A percentile compares a stretch with the other conserved stretches of the same genome.
phyloP scores from a whole-genome alignment of 2,113 vertebrate genomes.

The Nibea coibor region DNA sequence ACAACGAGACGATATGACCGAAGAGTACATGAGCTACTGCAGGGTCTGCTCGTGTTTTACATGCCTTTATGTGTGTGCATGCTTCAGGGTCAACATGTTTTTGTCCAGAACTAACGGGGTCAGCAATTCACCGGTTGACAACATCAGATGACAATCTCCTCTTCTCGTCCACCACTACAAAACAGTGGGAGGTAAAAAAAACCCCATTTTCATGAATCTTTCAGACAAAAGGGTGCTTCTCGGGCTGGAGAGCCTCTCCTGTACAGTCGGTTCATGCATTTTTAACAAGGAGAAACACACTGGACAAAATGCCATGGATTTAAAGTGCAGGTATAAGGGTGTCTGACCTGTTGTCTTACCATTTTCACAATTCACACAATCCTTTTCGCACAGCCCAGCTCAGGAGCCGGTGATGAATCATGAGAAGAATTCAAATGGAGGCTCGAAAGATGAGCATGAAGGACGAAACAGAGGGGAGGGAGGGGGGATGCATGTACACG shows the following conservation, averaged over 20 bases:
- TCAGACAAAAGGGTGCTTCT: constrained; percentile 47
- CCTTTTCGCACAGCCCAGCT: constrained; percentile 3
- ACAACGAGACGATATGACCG: background rate
- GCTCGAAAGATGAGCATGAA: background rate
- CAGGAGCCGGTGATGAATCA: constrained; percentile 1
- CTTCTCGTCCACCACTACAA: constrained; percentile 31
- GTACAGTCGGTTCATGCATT: constrained; percentile 67
- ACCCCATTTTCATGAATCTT: constrained; percentile 69
- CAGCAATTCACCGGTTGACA: constrained; percentile 4
- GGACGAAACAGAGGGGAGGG: constrained; percentile 10
- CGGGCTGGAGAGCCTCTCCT: constrained; percentile 48
- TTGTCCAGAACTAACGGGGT: constrained; percentile 23
- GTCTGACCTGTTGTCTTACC: constrained; percentile 56
- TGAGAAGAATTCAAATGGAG: constrained; percentile 9
- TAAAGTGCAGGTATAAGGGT: constrained; percentile 47
- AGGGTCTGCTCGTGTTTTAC: background rate
- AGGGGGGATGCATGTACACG: background rate
- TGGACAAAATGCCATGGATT: constrained; percentile 55
- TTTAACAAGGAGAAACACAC: constrained; percentile 62
- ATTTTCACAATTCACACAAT: constrained; percentile 27
- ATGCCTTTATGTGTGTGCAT: background rate
- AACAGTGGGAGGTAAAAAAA: constrained; percentile 44
- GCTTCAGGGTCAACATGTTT: constrained; percentile 10
- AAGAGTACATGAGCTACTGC: background rate
- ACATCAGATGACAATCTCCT: constrained; percentile 1